These are phyloP conservation scores for Aldrovandia affinis DNA, from an alignment of 2,797 vertebrate species.

Conservation along the genomic window DNA sequence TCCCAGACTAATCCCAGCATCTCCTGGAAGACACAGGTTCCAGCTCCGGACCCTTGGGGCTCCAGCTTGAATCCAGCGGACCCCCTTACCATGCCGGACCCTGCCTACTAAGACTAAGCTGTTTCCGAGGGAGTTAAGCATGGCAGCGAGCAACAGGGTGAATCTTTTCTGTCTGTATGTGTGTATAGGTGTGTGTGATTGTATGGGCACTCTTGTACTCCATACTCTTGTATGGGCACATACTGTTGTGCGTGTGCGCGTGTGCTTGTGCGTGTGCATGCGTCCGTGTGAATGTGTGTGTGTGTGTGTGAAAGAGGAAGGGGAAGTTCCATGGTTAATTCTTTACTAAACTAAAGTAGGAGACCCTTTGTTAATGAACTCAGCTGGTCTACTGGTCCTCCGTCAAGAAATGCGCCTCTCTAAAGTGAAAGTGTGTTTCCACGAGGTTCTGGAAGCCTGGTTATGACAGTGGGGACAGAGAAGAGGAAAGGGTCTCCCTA, in stretches of 20 bases:
- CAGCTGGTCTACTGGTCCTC: neutral
- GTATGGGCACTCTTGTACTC: conserved; percentile 43
- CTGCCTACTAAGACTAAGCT: conserved; percentile 22
- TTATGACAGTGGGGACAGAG: conserved; percentile 18
- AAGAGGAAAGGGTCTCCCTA: conserved; percentile 41
- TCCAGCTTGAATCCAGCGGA: conserved; percentile 36
- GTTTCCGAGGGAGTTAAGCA: conserved; percentile 35
- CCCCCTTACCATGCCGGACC: conserved; percentile 23
- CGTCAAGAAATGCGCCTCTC: neutral
- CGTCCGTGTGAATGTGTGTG: too few species aligned
- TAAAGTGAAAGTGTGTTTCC: conserved; percentile 11
- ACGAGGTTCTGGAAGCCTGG: conserved; percentile 25
- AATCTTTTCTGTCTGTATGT: conserved; percentile 35
- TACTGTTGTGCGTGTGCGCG: neutral
- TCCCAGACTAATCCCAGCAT: conserved; percentile 34
- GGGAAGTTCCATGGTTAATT: neutral
- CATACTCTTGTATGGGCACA: neutral
- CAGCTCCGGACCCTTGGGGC: conserved; percentile 41
- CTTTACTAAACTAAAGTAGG: neutral
- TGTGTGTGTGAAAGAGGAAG: conserved; percentile 32
- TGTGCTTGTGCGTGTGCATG: too few species aligned
- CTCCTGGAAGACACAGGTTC: conserved; percentile 30
- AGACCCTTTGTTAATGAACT: neutral
- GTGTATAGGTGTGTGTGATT: neutral
- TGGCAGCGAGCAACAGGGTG: conserved; percentile 18